Base-by-base conservation (phyloP, 2,888 invertebrate genomes). In the Schizotus pectinicornis region DNA sequence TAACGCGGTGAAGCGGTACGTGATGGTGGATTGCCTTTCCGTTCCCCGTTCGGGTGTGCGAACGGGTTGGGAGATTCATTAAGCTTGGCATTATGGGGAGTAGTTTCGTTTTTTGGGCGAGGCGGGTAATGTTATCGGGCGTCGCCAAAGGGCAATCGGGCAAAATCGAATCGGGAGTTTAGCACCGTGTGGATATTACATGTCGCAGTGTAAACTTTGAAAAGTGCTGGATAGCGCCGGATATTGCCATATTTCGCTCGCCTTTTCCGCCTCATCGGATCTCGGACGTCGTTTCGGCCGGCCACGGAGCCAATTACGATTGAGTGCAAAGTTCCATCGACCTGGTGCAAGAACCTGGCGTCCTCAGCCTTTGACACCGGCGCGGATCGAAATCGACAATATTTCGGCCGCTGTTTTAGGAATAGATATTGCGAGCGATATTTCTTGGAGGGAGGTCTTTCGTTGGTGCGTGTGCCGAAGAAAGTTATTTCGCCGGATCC, bases 171-270 rank as follows among this genome's bases (percentile, higher is more conserved):
- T 38, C 5, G 8, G 38, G 8, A 13, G 11, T 38, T 14, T 38
- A 13, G 42, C 22, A 30, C 30, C 30, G 7, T 3, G 9, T 39
- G n/a, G 9, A 13, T 39, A 13, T 9, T 39, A 13, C 3, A 39
- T 9, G n/a, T 39, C 12, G 12, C 9, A 59, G 56, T 41, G 37
- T 45, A 47, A 62, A 53, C 58, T 56, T 45, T 52, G 55, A 56
- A 52, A 59, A 59, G 60, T 59, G 58, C 55, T 34, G 57, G 62
- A 62, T 66, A 57, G 61, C 58, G 56, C 58, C 69, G 67, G 71
- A 71, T 68, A 70, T 69, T 67, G 68, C 68, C 62, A 70, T 70
- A 70, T 68, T 70, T 70, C 64, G 66, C 63, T 62, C 59, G 66
- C 61, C 61, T 66, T 66, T 69, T 65, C 63, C 65, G 64, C 60